Percentiles rank a stretch among this genome's conserved stretches.
These are phyloP conservation scores for Turritopsis dohrnii DNA, from an alignment of 30 jellyfish, hydroid and myxozoan species.

Conservation along the genomic window DNA sequence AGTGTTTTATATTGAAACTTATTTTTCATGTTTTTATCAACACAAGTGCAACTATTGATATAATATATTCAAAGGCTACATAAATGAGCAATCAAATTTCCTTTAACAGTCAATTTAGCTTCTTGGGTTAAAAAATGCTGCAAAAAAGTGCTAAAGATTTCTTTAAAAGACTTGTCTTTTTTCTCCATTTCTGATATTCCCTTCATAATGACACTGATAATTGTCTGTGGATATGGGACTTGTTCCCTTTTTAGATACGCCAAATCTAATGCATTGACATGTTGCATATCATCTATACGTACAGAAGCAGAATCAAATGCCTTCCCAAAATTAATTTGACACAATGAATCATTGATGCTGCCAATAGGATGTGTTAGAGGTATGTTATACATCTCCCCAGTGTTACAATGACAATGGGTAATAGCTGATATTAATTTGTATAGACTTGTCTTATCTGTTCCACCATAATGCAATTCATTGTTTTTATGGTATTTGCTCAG, in stretches of 20 bases:
- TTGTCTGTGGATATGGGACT: conserved; percentile 5
- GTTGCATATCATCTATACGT: neutral
- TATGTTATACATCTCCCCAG: neutral
- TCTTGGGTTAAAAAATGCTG: conserved; percentile 9
- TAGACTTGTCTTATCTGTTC: neutral
- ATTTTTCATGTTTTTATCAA: too few relatives aligned
- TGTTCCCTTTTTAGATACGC: neutral
- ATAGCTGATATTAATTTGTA: neutral
- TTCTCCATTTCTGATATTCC: neutral
- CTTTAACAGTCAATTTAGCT: neutral
- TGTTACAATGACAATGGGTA: conserved; percentile 7
- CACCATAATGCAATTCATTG: neutral
- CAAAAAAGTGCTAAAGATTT: neutral
- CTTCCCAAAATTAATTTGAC: neutral
- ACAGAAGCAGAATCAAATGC: neutral
- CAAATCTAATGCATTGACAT: conserved; percentile 1
- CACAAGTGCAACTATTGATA: neutral
- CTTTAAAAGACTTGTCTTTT: neutral
- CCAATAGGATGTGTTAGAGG: conserved; percentile 5
- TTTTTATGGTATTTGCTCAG: neutral
- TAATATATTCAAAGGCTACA: neutral
- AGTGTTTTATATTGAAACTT: too few relatives aligned
- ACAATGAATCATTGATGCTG: neutral
- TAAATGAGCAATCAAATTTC: neutral
- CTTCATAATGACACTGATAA: conserved; percentile 5